Base-by-base conservation (phyloP, 2,113 vertebrate species). In the Syngnathus floridae region DNA sequence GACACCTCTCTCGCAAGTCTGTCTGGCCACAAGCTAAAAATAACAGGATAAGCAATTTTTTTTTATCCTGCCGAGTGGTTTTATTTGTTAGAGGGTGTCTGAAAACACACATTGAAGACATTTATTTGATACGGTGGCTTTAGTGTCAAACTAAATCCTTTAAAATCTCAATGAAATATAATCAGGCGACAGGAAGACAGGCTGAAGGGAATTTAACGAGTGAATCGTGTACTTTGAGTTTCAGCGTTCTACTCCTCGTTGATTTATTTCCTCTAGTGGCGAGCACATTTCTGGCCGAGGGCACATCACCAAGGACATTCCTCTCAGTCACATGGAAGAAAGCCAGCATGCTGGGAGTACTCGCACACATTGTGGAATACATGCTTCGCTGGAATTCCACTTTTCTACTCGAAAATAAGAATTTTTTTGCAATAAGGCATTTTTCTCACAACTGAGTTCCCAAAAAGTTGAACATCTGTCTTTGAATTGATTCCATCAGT, bases 291-390 rank as follows among this genome's bases (percentile, higher is more conserved):
- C 63, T 65, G 65, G 48, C 43, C 64, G 45, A 55, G 35, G 64
- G 55, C 38, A 4, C 36, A 72, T 74, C 62, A 41, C 72, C 14
- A n/a, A 62, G 76, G 71, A 72, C 68, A 79, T 73, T 82, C 71
- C 63, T 65, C 48, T 66, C 45, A 56, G 62, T 70, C 73, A 57
- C 76, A 66, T 59, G 51, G 58, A 67, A 51, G 6, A 56, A 52
- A 52, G 62, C 14, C 54, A 70, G 65, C 46, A 62, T 63, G 62
- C 26, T 62, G 31, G 36, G 40, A 74, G 48, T 11, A 59, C 31
- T 67, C 40, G 2, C 19, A 68, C 58, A 57, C 64, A 38, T 64
- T 59, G 41, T 81, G 82, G 75, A 83, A 84, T 80, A 56, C 62
- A 60, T 5, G 0, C 68, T 37, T 46, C 56, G 38, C 45, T 52